Conservation (phyloP, 2,113 vertebrate species). For the Paraplagusia blochii region DNA sequence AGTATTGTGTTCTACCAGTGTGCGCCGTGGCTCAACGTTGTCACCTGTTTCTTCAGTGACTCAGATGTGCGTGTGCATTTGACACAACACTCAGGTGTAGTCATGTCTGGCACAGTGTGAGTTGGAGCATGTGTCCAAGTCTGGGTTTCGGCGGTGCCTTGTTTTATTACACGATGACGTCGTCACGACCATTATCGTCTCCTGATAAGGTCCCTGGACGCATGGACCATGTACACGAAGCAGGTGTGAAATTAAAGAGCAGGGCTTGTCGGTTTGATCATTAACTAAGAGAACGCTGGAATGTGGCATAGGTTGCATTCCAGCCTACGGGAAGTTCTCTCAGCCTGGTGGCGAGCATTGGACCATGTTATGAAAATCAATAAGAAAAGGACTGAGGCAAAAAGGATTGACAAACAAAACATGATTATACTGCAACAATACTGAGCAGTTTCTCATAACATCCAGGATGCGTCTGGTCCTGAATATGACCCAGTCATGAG, state of each 20-base stretch:
- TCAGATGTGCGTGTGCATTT: slow-evolving; percentile 52
- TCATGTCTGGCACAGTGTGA: slow-evolving; percentile 49
- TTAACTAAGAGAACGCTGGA: slow-evolving; percentile 49
- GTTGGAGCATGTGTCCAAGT: slow-evolving; percentile 33
- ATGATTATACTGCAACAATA: slow-evolving; percentile 2
- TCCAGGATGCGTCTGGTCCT: neutral
- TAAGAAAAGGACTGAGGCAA: neutral
- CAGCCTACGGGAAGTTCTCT: slow-evolving; percentile 3
- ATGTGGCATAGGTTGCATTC: slow-evolving; percentile 30
- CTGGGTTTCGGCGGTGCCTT: slow-evolving; percentile 52
- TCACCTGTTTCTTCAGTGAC: slow-evolving; percentile 36
- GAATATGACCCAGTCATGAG: slow-evolving; percentile 36
- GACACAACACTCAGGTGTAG: slow-evolving; percentile 45
- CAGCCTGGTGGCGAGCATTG: neutral
- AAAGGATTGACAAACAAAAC: neutral
- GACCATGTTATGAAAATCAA: slow-evolving; percentile 8
- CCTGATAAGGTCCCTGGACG: slow-evolving; percentile 34
- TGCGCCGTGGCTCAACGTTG: slow-evolving; percentile 5
- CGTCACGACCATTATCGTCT: slow-evolving; percentile 34
- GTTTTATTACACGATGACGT: slow-evolving; percentile 37
- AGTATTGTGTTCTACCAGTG: too few relatives aligned
- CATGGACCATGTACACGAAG: slow-evolving; percentile 16
- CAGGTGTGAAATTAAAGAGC: slow-evolving; percentile 18
- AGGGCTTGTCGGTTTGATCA: slow-evolving; percentile 49
- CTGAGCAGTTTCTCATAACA: neutral